These are phyloP conservation scores for Asobara japonica DNA, from an alignment of 1,140 invertebrate genomes.

Conservation along the genomic window DNA sequence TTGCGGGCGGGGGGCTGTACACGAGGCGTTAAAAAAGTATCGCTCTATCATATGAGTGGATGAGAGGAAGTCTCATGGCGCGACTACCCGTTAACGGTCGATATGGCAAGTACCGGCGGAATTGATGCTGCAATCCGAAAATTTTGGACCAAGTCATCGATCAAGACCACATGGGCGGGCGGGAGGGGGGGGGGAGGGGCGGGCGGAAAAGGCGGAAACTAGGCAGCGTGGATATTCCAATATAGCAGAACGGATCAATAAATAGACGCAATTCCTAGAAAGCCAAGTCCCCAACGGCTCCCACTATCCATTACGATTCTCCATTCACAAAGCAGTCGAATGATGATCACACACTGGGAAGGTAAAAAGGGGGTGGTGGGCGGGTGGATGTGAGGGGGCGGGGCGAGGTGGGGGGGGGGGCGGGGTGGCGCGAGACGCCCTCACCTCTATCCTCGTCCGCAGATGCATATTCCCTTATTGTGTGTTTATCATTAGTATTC, in stretches of 20 bases:
- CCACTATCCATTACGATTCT: constrained; percentile 1
- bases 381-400: not conserved
- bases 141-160: not conserved
- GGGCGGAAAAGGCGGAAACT: not conserved
- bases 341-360: constrained; percentile 3
- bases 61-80: too few species aligned
- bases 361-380: not conserved
- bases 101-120: too few species aligned
- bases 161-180: not conserved
- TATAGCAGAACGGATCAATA: constrained; percentile 35
- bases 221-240: constrained; percentile 31
- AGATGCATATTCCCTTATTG: constrained; percentile 29
- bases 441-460: not conserved
- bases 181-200: not conserved
- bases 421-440: not conserved
- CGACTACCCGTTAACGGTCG: too few species aligned
- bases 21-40: too few species aligned
- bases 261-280: constrained; percentile 29
- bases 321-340: constrained; percentile 13
- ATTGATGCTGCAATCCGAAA: not conserved
- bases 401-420: not conserved
- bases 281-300: constrained; percentile 3
- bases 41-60: too few species aligned
- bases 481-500: constrained; percentile 35
- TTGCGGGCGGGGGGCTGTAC: too few species aligned